Conservation (phyloP, 2,888 invertebrate genomes). For the Himalopsyche kuldschensis region DNA sequence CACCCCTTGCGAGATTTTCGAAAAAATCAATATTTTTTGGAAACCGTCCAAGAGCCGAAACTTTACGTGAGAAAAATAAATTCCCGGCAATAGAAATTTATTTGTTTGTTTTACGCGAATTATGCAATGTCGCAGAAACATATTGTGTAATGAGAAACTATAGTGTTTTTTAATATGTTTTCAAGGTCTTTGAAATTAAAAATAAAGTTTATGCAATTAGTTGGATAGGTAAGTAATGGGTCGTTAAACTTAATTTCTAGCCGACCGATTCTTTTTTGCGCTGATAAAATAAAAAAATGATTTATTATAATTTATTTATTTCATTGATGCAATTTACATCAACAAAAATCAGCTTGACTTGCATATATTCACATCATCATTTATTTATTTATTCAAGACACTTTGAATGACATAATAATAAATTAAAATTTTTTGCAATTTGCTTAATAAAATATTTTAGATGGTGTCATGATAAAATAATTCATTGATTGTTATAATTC, state of each 20-base stretch:
- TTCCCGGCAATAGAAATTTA: not conserved
- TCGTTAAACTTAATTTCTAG: not conserved
- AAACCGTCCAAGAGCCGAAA: not conserved
- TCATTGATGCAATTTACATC: no score
- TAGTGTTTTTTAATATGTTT: not conserved
- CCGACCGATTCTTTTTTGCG: no score
- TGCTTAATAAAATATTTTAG: no score
- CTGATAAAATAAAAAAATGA: no score
- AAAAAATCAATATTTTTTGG: not conserved
- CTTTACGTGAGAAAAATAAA: not conserved
- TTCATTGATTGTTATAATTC: no score
- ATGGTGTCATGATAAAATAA: no score
- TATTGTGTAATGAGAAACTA: not conserved
- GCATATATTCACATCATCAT: no score
- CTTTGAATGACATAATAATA: no score
- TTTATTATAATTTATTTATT: no score
- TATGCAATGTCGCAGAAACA: not conserved
- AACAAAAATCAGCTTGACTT: no score
- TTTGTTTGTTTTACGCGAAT: not conserved
- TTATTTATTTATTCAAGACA: no score
- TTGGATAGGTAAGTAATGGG: not conserved
- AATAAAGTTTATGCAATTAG: not conserved
- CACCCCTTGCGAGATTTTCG: not conserved
- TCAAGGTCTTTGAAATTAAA: not conserved
- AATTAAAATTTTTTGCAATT: no score